A percentile compares a stretch with the other conserved stretches of the same genome.
These are phyloP conservation scores for Actias luna DNA, from an alignment of 2,888 invertebrate genomes.

Conservation along the genomic window DNA sequence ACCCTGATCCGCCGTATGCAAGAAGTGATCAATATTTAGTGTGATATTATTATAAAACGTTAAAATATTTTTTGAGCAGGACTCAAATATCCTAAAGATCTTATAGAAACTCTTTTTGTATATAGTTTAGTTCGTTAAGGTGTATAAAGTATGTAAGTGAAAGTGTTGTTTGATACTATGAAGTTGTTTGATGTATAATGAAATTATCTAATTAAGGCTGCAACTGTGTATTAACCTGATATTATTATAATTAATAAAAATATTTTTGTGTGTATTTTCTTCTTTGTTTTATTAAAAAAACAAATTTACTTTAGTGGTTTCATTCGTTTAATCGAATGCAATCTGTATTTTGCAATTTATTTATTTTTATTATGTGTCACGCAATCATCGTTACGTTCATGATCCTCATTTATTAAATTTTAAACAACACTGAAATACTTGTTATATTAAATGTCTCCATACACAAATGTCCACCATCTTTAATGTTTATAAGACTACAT, in stretches of 20 bases:
- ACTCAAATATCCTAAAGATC: constrained; percentile 15
- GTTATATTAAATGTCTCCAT: too few relatives aligned
- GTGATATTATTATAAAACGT: constrained; percentile 14
- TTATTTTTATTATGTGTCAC: too few relatives aligned
- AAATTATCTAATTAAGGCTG: background rate
- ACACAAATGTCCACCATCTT: too few relatives aligned
- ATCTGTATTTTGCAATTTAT: too few relatives aligned
- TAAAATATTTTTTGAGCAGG: constrained; percentile 4
- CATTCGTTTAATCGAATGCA: background rate
- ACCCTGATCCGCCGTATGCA: constrained; percentile 25
- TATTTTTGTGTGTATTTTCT: background rate
- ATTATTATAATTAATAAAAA: constrained; percentile 16
- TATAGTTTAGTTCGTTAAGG: background rate
- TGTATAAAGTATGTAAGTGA: background rate
- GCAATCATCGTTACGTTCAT: too few relatives aligned
- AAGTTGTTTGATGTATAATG: background rate
- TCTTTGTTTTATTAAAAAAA: too few relatives aligned
- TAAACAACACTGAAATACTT: too few relatives aligned
- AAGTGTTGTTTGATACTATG: background rate
- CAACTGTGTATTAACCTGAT: constrained; percentile 6
- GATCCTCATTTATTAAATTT: too few relatives aligned
- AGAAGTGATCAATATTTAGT: constrained; percentile 22
- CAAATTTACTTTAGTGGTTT: too few relatives aligned
- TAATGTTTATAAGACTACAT: too few relatives aligned
- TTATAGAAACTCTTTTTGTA: background rate